Percentiles rank a stretch among this genome's conserved stretches.
These are phyloP conservation scores for Sericinus montela DNA, from an alignment of 2,888 invertebrate genomes.

Conservation along the genomic window DNA sequence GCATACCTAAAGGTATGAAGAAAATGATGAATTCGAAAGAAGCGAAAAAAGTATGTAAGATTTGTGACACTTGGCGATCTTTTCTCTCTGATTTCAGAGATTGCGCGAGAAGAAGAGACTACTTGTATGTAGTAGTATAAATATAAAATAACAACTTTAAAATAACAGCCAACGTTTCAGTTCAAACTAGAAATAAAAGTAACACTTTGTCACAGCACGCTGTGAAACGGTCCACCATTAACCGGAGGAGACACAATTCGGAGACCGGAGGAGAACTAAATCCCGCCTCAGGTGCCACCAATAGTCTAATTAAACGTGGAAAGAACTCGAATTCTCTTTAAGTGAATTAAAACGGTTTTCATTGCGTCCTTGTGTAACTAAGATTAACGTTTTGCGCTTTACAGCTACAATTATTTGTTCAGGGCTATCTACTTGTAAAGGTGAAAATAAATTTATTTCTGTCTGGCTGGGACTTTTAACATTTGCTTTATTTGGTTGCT, in stretches of 20 bases:
- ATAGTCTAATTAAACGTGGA: slow-evolving; percentile 64
- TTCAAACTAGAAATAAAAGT: slow-evolving; percentile 32
- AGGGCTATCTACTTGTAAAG: background rate
- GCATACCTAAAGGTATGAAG: too few species aligned
- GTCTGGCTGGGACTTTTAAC: background rate
- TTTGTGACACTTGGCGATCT: too few species aligned
- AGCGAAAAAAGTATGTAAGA: too few species aligned
- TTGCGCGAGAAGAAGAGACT: too few species aligned
- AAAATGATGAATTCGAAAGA: too few species aligned
- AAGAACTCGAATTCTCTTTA: slow-evolving; percentile 50
- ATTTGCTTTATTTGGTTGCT: background rate
- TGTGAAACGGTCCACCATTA: slow-evolving; percentile 38
- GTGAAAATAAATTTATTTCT: slow-evolving; percentile 2
- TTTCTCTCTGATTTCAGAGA: too few species aligned
- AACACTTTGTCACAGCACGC: slow-evolving; percentile 27
- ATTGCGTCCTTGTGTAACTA: slow-evolving; percentile 29
- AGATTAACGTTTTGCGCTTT: slow-evolving; percentile 33
- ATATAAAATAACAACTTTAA: too few species aligned
- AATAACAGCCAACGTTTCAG: background rate
- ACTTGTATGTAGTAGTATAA: too few species aligned
- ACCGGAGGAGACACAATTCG: slow-evolving; percentile 49
- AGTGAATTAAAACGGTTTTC: slow-evolving; percentile 48
- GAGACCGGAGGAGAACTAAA: slow-evolving; percentile 35
- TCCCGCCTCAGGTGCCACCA: slow-evolving; percentile 59
- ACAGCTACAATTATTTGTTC: slow-evolving; percentile 25